These are phyloP conservation scores for Cydia amplana DNA, from an alignment of 1,140 invertebrate genomes.

Conservation along the genomic window DNA sequence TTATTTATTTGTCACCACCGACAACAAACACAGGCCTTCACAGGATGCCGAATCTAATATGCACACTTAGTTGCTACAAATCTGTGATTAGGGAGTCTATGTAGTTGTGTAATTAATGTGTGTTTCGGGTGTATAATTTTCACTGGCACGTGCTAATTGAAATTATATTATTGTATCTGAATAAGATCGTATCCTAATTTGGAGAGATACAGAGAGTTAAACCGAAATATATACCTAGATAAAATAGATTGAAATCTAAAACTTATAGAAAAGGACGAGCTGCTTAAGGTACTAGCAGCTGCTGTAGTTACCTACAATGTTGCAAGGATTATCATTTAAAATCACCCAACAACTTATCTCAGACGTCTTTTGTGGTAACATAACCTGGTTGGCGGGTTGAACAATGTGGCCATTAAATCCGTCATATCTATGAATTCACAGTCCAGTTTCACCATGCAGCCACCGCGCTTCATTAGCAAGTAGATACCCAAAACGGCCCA, in stretches of 20 bases:
- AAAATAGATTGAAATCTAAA: too few relatives aligned
- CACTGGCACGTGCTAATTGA: too few relatives aligned
- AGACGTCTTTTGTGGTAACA: slow-evolving; percentile 48
- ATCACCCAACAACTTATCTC: slow-evolving; percentile 35
- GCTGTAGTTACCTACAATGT: background rate
- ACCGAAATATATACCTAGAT: too few relatives aligned
- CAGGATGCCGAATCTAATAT: too few relatives aligned
- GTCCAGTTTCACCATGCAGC: slow-evolving; percentile 61
- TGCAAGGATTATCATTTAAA: slow-evolving; percentile 14
- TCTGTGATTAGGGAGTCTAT: too few relatives aligned
- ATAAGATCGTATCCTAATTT: too few relatives aligned
- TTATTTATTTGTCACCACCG: background rate
- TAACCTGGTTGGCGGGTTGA: slow-evolving; percentile 49
- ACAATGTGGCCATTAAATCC: slow-evolving; percentile 59
- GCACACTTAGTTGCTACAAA: too few relatives aligned
- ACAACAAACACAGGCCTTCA: background rate
- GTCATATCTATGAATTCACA: slow-evolving; percentile 66
- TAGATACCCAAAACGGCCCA: slow-evolving; percentile 74
- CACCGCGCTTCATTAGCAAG: slow-evolving; percentile 71
- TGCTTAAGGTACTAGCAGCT: slow-evolving; percentile 16
- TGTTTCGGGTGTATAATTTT: too few relatives aligned
- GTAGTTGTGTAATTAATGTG: too few relatives aligned
- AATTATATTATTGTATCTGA: background rate
- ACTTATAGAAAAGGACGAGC: background rate
- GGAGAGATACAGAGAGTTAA: background rate